Percentiles rank a stretch among this genome's conserved stretches.
These are phyloP conservation scores for Erpornis zantholeuca DNA, from an alignment of 2,113 vertebrate species.

Conservation along the genomic window DNA sequence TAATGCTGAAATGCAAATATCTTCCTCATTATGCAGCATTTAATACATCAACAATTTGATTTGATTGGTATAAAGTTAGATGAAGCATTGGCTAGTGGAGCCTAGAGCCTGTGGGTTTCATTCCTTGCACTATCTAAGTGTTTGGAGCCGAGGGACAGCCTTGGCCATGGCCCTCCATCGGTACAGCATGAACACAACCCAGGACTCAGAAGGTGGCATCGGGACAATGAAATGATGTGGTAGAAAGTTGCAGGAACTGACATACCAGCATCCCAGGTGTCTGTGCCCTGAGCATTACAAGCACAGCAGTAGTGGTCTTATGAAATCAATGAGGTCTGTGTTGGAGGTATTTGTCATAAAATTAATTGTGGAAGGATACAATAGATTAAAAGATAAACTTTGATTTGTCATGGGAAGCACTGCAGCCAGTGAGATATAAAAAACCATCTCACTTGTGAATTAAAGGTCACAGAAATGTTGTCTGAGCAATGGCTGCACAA, in stretches of 20 bases:
- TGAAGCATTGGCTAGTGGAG: background rate
- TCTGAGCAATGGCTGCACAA: background rate
- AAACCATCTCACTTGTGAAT: background rate
- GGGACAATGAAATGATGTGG: background rate
- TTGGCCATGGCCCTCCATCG: background rate
- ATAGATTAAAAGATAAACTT: background rate
- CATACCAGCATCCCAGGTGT: background rate
- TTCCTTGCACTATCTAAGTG: background rate
- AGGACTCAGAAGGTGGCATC: rapidly evolving
- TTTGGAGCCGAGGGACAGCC: background rate
- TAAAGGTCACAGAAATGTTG: background rate
- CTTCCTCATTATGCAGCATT: background rate
- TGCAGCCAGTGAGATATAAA: background rate
- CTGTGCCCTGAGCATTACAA: background rate
- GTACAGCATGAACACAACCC: background rate
- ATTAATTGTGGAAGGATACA: background rate
- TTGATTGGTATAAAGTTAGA: background rate
- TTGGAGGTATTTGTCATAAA: background rate
- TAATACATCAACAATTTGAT: background rate
- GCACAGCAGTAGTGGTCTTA: background rate
- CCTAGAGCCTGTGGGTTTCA: background rate
- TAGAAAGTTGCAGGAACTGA: background rate
- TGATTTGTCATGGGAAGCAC: background rate
- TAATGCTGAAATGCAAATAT: background rate
- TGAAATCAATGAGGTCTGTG: background rate